These are phyloP conservation scores for Melanotaenia duboulayi DNA, from an alignment of 2,113 vertebrate genomes.

Conservation along the genomic window DNA sequence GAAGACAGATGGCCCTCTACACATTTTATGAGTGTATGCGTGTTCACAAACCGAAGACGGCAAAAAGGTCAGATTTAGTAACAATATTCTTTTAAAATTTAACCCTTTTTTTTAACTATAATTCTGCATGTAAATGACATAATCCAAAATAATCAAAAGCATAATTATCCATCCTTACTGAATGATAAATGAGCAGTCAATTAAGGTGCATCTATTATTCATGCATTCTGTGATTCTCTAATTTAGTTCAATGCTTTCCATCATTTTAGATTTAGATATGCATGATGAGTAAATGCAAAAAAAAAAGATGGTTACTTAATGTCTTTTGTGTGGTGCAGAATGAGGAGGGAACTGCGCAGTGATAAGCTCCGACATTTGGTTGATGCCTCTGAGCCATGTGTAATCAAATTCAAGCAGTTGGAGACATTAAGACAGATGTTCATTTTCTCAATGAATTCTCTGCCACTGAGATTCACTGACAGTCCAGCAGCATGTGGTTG, in stretches of 20 bases:
- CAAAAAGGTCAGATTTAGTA: constrained; percentile 31
- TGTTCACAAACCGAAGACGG: constrained; percentile 8
- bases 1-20: constrained; percentile 76
- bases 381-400: constrained; percentile 54
- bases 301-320: constrained; percentile 52
- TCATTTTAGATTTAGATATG: constrained; percentile 72
- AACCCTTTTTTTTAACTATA: constrained; percentile 17
- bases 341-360: constrained; percentile 18
- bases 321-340: constrained; percentile 62
- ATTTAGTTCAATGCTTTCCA: constrained; percentile 64
- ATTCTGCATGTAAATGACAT: not conserved
- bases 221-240: constrained; percentile 56
- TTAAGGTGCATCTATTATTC: constrained; percentile 71
- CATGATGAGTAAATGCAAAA: constrained; percentile 70
- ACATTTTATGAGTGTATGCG: constrained; percentile 49
- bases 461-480: constrained; percentile 38
- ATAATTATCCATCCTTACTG: constrained; percentile 4
- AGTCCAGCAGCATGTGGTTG: constrained; percentile 47
- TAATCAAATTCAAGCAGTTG: constrained; percentile 65
- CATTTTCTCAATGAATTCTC: constrained; percentile 52
- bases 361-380: constrained; percentile 64
- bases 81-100: constrained; percentile 29
- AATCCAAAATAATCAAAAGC: constrained; percentile 12
- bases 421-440: constrained; percentile 55
- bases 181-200: constrained; percentile 55